These are phyloP conservation scores for Apamea monoglypha DNA, from an alignment of 2,888 invertebrate species.

Conservation along the genomic window DNA sequence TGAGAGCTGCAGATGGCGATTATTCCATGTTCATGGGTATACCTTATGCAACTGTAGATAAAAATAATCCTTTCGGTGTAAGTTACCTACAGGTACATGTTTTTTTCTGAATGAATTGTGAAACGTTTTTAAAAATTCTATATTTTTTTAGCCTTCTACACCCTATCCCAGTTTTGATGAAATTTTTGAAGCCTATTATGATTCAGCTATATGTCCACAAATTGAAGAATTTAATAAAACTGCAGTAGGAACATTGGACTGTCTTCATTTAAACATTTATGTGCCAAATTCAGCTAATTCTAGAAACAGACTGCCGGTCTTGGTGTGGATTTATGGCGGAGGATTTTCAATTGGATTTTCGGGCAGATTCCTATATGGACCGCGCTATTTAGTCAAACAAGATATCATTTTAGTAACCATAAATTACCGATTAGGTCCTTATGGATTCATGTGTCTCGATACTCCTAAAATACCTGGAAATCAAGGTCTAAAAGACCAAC, in stretches of 20 bases:
- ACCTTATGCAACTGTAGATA: conserved; percentile 77
- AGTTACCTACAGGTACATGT: conserved; percentile 47
- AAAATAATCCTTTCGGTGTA: conserved; percentile 79
- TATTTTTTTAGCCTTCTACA: conserved; percentile 71
- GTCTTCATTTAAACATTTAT: conserved; percentile 77
- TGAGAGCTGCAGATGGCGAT: conserved; percentile 75
- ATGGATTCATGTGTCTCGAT: conserved; percentile 81
- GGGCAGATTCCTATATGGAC: conserved; percentile 71
- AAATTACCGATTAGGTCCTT: conserved; percentile 80
- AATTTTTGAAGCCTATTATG: conserved; percentile 77
- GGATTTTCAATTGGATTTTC: conserved; percentile 71
- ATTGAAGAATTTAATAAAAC: conserved; percentile 67
- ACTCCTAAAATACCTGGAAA: conserved; percentile 77
- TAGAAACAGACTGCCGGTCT: conserved; percentile 72
- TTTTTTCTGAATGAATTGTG: not conserved
- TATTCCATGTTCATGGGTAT: conserved; percentile 81
- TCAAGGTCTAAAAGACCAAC: conserved; percentile 81
- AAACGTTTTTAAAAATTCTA: too few relatives aligned
- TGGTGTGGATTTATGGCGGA: conserved; percentile 80
- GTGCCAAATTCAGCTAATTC: conserved; percentile 74
- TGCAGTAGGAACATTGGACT: conserved; percentile 73
- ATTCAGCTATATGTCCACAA: conserved; percentile 78
- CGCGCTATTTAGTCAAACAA: conserved; percentile 75
- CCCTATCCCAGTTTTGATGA: conserved; percentile 73
- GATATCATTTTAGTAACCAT: conserved; percentile 78